These are phyloP conservation scores for Luperina testacea DNA, from an alignment of 2,888 invertebrate species.

Conservation along the genomic window DNA sequence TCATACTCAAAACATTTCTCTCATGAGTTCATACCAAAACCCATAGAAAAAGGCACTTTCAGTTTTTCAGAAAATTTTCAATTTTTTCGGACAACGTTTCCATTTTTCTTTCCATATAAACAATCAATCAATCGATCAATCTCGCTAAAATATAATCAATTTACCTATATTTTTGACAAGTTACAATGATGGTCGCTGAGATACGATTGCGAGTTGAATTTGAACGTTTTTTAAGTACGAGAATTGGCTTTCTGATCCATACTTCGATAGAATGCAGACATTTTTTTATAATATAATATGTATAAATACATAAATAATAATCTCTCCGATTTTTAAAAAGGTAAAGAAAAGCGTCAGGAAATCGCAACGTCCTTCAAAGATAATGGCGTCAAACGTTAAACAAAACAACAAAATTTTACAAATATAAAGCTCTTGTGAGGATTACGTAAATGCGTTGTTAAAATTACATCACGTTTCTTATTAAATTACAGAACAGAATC, in stretches of 20 bases:
- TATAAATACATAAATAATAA: neutral
- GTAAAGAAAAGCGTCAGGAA: neutral
- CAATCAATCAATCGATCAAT: too few species aligned
- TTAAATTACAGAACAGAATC: slow-evolving; percentile 77
- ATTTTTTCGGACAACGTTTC: neutral
- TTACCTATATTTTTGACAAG: neutral
- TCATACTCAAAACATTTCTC: neutral
- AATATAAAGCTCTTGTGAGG: slow-evolving; percentile 60
- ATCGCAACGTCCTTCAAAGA: slow-evolving; percentile 41
- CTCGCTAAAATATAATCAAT: neutral
- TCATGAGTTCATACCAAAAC: neutral
- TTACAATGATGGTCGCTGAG: neutral
- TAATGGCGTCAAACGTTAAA: slow-evolving; percentile 55
- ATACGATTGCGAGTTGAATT: neutral
- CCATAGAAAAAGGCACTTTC: neutral
- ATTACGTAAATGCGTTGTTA: slow-evolving; percentile 62
- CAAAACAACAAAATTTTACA: slow-evolving; percentile 52
- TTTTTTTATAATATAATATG: too few species aligned
- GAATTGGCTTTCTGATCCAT: neutral
- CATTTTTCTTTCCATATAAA: neutral
- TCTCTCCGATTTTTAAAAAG: neutral
- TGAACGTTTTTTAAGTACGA: neutral
- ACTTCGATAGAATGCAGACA: neutral
- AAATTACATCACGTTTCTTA: slow-evolving; percentile 81
- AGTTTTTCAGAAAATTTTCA: neutral